phyloP scores from a whole-genome alignment of 2,888 invertebrate genomes.

The Drosophila neutralis region DNA sequence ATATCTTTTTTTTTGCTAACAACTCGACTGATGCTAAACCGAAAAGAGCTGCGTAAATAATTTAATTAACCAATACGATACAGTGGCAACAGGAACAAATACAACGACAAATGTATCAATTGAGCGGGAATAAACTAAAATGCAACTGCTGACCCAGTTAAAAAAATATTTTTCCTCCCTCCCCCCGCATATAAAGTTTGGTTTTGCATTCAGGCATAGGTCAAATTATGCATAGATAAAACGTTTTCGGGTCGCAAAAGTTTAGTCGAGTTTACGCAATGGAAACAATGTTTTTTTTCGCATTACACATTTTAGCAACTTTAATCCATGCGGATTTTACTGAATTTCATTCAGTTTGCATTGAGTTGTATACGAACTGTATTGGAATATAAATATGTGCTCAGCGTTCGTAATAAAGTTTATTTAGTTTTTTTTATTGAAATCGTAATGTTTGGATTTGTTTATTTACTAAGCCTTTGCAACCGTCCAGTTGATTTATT shows the following conservation, averaged over 20 bases:
- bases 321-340: slow-evolving; percentile 45
- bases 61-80: slow-evolving; percentile 73
- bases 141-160: slow-evolving; percentile 55
- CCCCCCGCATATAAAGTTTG: background rate
- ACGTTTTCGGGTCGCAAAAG: slow-evolving; percentile 38
- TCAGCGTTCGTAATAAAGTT: background rate
- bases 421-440: background rate
- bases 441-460: background rate
- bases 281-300: slow-evolving; percentile 31
- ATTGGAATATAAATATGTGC: slow-evolving; percentile 26
- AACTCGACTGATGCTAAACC: slow-evolving; percentile 23
- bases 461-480: slow-evolving; percentile 17
- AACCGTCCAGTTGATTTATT: slow-evolving; percentile 34
- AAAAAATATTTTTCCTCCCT: slow-evolving; percentile 14
- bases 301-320: slow-evolving; percentile 45
- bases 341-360: slow-evolving; percentile 22
- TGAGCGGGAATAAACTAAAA: slow-evolving; percentile 36
- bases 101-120: slow-evolving; percentile 41
- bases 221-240: slow-evolving; percentile 69
- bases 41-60: slow-evolving; percentile 62
- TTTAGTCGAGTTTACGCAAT: slow-evolving; percentile 27
- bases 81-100: slow-evolving; percentile 41
- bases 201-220: slow-evolving; percentile 21
- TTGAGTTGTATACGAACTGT: slow-evolving; percentile 28
- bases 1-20: slow-evolving; percentile 15